These are phyloP conservation scores for Melanotaenia maccullochi DNA, from an alignment of 2,797 vertebrate species.

Conservation along the genomic window DNA sequence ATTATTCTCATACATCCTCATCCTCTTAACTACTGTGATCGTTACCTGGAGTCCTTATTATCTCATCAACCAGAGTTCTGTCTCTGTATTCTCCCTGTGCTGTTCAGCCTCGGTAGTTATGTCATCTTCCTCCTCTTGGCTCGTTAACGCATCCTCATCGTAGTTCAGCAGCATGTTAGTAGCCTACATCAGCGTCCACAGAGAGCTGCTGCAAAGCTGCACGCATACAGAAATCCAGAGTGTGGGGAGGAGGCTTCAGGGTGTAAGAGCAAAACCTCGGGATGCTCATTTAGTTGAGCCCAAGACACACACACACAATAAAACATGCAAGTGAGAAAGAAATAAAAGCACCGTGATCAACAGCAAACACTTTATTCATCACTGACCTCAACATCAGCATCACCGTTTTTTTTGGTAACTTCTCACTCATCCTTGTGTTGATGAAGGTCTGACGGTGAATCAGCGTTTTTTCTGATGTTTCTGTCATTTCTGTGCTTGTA, in stretches of 20 bases:
- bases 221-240: constrained; percentile 16
- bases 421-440: background rate
- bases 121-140: no score
- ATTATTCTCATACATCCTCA: no score
- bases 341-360: background rate
- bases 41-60: no score
- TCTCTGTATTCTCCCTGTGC: no score
- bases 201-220: constrained; percentile 3
- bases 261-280: constrained; percentile 29
- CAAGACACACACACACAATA: background rate
- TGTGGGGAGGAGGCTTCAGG: constrained; percentile 7
- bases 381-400: background rate
- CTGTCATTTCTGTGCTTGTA: no score
- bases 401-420: background rate
- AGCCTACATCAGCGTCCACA: background rate
- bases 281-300: constrained; percentile 34
- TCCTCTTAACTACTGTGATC: no score
- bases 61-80: no score
- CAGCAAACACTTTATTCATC: background rate
- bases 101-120: no score
- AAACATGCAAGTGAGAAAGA: background rate
- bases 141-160: no score
- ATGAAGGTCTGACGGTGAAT: background rate
- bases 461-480: no score
- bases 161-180: no score